Percentiles rank a stretch among this genome's conserved stretches.
phyloP scores from a whole-genome alignment of 1,140 invertebrate genomes.

The Procambarus virginalis region DNA sequence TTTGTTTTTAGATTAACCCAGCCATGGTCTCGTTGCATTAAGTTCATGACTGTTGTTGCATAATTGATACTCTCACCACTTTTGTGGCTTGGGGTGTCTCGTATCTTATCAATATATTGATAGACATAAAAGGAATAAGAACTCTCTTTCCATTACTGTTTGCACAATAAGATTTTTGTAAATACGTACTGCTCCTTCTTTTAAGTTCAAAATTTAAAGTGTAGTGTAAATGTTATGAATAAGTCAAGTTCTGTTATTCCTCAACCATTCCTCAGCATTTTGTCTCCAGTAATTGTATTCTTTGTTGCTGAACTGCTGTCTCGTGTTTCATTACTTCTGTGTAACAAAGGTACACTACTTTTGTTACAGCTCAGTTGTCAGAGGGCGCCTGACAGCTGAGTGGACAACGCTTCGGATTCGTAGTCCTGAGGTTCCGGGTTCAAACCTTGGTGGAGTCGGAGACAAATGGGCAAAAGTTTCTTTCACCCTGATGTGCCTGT shows the following conservation, averaged over 20 bases:
- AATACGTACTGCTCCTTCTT: too few species aligned
- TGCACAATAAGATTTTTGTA: background rate
- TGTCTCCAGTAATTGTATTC: background rate
- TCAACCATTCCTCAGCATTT: constrained; percentile 35
- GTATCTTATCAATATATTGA: background rate
- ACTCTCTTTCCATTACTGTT: background rate
- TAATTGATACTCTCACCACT: background rate
- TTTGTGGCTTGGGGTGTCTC: too few species aligned
- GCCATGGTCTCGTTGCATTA: background rate
- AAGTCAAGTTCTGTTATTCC: background rate
- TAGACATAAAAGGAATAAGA: background rate
- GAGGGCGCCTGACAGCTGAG: too few species aligned
- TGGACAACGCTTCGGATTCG: too few species aligned
- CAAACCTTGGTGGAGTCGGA: too few species aligned
- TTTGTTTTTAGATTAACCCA: background rate
- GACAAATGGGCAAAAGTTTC: too few species aligned
- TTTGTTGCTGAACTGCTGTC: constrained; percentile 16
- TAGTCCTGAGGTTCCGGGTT: too few species aligned
- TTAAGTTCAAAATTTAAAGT: background rate
- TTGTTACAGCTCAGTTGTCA: background rate
- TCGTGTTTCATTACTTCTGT: constrained; percentile 3
- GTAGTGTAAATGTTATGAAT: background rate
- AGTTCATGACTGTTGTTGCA: background rate
- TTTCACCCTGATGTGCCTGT: too few species aligned
- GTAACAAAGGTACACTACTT: background rate